Conservation (phyloP, 2,888 invertebrate species). For the Odontocerum albicorne region DNA sequence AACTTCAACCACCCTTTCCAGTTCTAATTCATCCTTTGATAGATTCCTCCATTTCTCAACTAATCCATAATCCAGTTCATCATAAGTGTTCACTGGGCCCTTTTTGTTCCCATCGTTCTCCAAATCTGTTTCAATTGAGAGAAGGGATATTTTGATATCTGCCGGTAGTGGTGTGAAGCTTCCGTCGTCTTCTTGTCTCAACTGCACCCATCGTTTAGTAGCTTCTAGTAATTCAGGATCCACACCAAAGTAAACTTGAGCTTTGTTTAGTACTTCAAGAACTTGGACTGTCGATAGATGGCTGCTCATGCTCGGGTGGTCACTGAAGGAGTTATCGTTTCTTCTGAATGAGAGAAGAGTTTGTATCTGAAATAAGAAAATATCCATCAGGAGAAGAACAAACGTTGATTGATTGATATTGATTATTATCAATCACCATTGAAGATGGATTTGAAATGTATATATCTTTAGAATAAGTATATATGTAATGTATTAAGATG, state of each 20-base stretch:
- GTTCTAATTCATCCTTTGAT: slow-evolving; percentile 51
- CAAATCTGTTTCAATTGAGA: slow-evolving; percentile 44
- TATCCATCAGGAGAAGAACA: too few relatives aligned
- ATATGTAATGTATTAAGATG: too few relatives aligned
- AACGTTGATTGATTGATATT: too few relatives aligned
- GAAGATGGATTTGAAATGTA: too few relatives aligned
- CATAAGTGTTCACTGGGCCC: slow-evolving; percentile 42
- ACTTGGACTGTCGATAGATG: slow-evolving; percentile 62
- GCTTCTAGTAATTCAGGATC: slow-evolving; percentile 62
- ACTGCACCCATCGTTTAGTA: slow-evolving; percentile 64
- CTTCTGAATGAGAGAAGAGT: slow-evolving; percentile 63
- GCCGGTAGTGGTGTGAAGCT: slow-evolving; percentile 61
- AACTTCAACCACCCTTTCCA: slow-evolving; percentile 61
- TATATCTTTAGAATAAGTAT: too few relatives aligned
- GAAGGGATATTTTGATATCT: slow-evolving; percentile 58
- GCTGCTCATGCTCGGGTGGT: slow-evolving; percentile 64
- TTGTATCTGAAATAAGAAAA: slow-evolving; percentile 57
- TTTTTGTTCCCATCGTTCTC: slow-evolving; percentile 18
- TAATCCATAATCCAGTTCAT: slow-evolving; percentile 47
- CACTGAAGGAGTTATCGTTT: slow-evolving; percentile 67
- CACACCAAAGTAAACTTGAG: slow-evolving; percentile 62
- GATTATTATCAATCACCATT: too few relatives aligned
- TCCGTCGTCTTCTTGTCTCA: slow-evolving; percentile 61
- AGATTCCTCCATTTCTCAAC: slow-evolving; percentile 44
- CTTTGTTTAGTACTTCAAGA: slow-evolving; percentile 61